These are phyloP conservation scores for Karalla daura DNA, from an alignment of 2,797 vertebrate genomes.

Conservation along the genomic window DNA sequence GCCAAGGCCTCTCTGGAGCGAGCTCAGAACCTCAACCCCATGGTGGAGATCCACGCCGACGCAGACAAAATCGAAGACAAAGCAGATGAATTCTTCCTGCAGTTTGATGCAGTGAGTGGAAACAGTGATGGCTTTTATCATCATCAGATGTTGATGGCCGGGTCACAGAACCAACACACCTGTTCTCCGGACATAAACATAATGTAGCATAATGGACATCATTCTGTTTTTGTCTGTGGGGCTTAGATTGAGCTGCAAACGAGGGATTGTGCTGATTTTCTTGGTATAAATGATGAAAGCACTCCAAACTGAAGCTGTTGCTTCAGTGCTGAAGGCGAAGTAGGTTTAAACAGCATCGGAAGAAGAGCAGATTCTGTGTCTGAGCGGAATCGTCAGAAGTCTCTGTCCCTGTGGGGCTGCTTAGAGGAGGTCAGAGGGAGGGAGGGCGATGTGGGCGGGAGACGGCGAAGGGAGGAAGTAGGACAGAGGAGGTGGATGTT, in stretches of 20 bases:
- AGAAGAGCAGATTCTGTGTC: conserved; percentile 48
- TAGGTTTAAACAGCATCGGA: conserved; percentile 23
- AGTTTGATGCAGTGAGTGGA: conserved; percentile 92
- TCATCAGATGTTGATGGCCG: too few species aligned
- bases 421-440: conserved; percentile 61
- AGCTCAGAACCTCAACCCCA: conserved; percentile 95
- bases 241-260: too few species aligned
- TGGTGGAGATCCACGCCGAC: conserved; percentile 94
- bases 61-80: conserved; percentile 85
- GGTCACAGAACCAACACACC: too few species aligned
- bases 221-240: too few species aligned
- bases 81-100: conserved; percentile 88
- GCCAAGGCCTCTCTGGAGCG: conserved; percentile 91
- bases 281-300: too few species aligned
- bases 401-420: conserved; percentile 70
- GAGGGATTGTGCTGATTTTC: not conserved
- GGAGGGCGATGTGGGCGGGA: conserved; percentile 19
- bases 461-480: conserved; percentile 1
- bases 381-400: conserved; percentile 40
- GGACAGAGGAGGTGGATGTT: too few species aligned
- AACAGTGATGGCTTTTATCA: not conserved
- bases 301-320: not conserved
- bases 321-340: conserved; percentile 6
- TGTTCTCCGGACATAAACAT: not conserved
- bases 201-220: too few species aligned